Base-by-base conservation (phyloP, 2,888 invertebrate genomes). In the Rhabditoides inermis region DNA sequence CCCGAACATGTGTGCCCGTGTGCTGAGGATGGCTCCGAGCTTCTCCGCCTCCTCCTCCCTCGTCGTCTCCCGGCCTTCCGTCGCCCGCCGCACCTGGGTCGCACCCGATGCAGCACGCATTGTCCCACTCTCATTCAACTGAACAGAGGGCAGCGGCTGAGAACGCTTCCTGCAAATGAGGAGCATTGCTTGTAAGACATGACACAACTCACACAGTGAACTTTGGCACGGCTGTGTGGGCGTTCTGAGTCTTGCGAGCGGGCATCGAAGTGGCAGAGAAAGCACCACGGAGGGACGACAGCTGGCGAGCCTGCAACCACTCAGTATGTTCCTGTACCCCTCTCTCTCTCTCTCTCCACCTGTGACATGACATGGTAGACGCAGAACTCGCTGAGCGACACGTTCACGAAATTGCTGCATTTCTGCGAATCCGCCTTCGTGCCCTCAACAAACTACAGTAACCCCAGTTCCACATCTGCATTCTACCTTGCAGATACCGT, bases 321-420 rank as follows among this genome's bases (percentile, higher is more conserved):
- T n/a, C 20, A n/a, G 40, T n/a, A 39, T n/a, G 40, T 39, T 1
- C 40, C 40, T n/a, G n/a, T 39, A 39, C n/a, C n/a, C n/a, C n/a
- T n/a, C n/a, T n/a, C n/a, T n/a, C n/a, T n/a, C n/a, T n/a, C n/a
- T n/a, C n/a, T n/a, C n/a, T n/a, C 37, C 7, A 58, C 63, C 10
- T 51, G 59, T 26, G 53, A 59, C 59, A 60, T 61, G 36, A 72
- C 60, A 50, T 73, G 73, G 49, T 59, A 72, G 7, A 63, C 65
- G 41, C 73, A 72, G 45, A 53, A 61, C 36, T 69, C 69, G 22
- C 65, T 60, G 15, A 60, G 40, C 2, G 68, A 61, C 18, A 54
- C 22, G 55, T 74, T 74, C 23, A 74, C 68, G 25, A 68, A 67
- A 49, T 67, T 67, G 15, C 57, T 45, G 51, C 74, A 74, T 25